These are phyloP conservation scores for Vandiemenella viatica DNA, from an alignment of 2,888 invertebrate genomes.

Conservation along the genomic window DNA sequence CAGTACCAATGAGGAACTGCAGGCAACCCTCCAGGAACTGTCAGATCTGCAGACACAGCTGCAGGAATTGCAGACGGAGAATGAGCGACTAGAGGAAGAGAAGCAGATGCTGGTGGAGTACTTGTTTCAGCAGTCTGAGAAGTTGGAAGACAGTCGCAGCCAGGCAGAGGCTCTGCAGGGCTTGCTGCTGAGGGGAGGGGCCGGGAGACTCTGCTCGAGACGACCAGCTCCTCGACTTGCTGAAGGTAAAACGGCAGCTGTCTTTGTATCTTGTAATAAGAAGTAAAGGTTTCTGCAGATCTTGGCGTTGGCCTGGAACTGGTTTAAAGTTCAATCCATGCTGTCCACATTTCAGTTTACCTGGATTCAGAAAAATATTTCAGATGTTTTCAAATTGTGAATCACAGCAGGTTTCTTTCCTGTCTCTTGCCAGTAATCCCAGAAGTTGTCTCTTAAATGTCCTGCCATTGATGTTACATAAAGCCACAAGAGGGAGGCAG, in stretches of 20 bases:
- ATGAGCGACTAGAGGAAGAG: conserved; percentile 74
- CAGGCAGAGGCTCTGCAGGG: conserved; percentile 75
- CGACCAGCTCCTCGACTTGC: conserved; percentile 65
- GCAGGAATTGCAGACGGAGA: conserved; percentile 73
- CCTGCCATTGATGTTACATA: no score
- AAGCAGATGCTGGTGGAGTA: conserved; percentile 81
- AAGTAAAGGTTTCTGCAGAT: no score
- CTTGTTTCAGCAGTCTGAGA: conserved; percentile 80
- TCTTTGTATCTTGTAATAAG: not conserved
- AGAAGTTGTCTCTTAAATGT: no score
- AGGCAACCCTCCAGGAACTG: conserved; percentile 84
- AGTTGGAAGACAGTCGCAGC: conserved; percentile 71
- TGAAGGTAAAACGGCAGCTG: conserved; percentile 62
- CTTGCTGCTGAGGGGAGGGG: conserved; percentile 46
- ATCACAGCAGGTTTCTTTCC: no score
- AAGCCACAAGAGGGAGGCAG: no score
- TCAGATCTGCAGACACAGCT: conserved; percentile 79
- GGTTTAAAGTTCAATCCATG: no score
- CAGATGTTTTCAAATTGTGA: no score
- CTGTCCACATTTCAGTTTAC: no score
- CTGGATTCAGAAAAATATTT: no score
- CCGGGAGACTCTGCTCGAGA: conserved; percentile 44
- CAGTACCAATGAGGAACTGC: conserved; percentile 84
- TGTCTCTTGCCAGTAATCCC: no score
- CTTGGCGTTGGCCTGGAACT: no score